Conservation (phyloP, 2,113 vertebrate genomes). For the Sceloporus undulatus region DNA sequence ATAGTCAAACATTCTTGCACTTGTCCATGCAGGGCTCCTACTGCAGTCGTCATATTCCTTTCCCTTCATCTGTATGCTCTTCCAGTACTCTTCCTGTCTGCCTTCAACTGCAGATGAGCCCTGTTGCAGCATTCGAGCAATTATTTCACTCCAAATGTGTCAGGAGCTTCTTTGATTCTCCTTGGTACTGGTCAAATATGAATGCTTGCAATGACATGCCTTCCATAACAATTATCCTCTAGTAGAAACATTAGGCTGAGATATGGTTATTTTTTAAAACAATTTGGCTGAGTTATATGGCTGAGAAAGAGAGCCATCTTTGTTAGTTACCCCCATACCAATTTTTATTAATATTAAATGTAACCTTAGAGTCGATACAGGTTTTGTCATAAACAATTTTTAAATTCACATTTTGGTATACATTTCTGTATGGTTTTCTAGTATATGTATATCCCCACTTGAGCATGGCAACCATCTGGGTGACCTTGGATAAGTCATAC, state of each 20-base stretch:
- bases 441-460: too few relatives aligned
- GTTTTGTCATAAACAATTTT: neutral
- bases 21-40: neutral
- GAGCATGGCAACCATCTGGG: too few relatives aligned
- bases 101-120: constrained; percentile 23
- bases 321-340: neutral
- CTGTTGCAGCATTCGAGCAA: constrained; percentile 8
- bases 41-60: neutral
- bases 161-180: neutral
- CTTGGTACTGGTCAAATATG: neutral
- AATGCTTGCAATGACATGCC: neutral
- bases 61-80: constrained; percentile 30
- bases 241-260: neutral
- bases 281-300: neutral
- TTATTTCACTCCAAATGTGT: constrained; percentile 12
- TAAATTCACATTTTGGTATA: too few relatives aligned
- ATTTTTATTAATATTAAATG: neutral
- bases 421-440: too few relatives aligned
- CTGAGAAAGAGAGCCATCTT: neutral
- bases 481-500: too few relatives aligned
- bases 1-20: neutral
- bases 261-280: neutral
- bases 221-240: neutral
- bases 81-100: neutral
- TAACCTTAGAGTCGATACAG: neutral